Conservation (phyloP, 2,113 vertebrate species). For the Platysternon megacephalum region DNA sequence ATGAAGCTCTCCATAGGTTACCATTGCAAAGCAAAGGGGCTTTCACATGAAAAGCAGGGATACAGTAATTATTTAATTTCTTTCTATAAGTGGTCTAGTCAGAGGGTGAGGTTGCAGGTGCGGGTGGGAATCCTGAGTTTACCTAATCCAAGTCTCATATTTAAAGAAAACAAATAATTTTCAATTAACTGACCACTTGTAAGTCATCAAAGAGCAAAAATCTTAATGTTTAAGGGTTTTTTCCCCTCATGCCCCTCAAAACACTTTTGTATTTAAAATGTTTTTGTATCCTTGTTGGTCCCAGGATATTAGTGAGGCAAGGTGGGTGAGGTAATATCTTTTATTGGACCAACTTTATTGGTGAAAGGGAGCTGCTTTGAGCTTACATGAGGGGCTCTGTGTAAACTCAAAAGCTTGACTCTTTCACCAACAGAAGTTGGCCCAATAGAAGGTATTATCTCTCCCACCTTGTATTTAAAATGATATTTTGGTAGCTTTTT, state of each 20-base stretch:
- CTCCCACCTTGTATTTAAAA: background rate
- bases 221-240: too few species aligned
- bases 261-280: background rate
- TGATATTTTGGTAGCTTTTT: background rate
- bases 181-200: background rate
- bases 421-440: background rate
- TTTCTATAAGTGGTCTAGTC: background rate
- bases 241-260: background rate
- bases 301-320: background rate
- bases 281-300: background rate
- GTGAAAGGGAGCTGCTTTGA: background rate
- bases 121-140: background rate
- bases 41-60: background rate
- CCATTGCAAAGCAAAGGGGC: background rate
- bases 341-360: background rate
- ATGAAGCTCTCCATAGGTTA: background rate
- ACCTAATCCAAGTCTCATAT: background rate
- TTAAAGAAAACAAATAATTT: background rate
- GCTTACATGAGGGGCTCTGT: background rate
- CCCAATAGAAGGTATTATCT: background rate
- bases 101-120: background rate
- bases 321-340: background rate
- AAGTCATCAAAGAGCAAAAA: background rate
- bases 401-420: background rate
- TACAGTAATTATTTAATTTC: background rate